These are phyloP conservation scores for Lasioglossum morio DNA, from an alignment of 2,888 invertebrate genomes.

Conservation along the genomic window DNA sequence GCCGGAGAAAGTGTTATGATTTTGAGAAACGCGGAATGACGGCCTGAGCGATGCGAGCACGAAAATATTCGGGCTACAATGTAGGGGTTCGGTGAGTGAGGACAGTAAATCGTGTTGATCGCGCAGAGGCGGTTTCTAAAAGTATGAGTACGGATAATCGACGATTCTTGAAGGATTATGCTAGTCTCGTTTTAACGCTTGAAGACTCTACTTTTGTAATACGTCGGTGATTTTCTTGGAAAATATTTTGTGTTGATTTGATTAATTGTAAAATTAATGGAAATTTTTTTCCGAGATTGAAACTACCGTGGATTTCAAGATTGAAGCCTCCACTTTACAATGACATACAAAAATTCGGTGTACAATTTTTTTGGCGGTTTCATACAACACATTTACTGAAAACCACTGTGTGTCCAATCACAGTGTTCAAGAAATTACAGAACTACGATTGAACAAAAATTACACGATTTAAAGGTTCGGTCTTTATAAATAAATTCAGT, in stretches of 20 bases:
- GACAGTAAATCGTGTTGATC: not conserved
- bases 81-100: not conserved
- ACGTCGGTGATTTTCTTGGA: not conserved
- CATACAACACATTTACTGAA: no score
- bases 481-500: not conserved
- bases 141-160: not conserved
- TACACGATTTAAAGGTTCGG: not conserved
- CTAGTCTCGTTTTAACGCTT: no score
- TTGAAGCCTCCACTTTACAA: no score
- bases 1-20: conserved; percentile 1
- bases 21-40: conserved; percentile 3
- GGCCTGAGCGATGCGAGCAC: not conserved
- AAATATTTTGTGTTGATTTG: not conserved
- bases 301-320: not conserved
- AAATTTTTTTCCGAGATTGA: no score
- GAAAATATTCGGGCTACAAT: not conserved
- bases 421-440: not conserved
- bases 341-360: no score
- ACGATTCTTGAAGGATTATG: not conserved
- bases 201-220: not conserved
- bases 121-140: not conserved
- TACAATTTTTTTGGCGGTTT: no score
- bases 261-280: no score
- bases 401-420: no score
- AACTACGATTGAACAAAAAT: not conserved